Evolutionary conservation across 2,888 invertebrate species (phyloP), one percentile per base, ranked within the genome.

Genomic region (Drosophila tanythrix): DNA sequence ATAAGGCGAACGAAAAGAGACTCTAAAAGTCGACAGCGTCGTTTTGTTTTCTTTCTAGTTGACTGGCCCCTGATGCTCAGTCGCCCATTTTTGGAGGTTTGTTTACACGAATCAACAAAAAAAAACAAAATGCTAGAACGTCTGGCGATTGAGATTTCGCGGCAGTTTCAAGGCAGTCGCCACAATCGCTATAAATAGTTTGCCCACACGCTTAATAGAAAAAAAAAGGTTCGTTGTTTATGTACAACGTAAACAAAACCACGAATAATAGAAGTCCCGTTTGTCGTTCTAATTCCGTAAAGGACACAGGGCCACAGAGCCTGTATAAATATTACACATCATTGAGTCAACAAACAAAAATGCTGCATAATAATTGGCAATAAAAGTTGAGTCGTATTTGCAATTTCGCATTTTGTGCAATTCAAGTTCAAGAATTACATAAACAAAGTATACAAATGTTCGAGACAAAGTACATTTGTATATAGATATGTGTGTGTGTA

Each of bases 391-490:
- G 60, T 40, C 71, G 77, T 57, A 81, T 51, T 76, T 76, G 58
- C 66, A 72, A 81, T 68, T 68, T 62, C 68, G 40, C 56, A 66
- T 76, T 70, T 71, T 64, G 38, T 73, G 73, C 74, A 87, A 27
- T 89, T 88, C 88, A 86, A 88, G 89, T 88, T 89, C 80, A 86
- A 82, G 76, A 82, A 59, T 74, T 61, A 40, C 46, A 70, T 76
- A 73, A 85, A 76, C 68, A 75, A 76, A 53, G 46, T 61, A 58
- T 50, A 55, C 40, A 71, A 68, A 48, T 62, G 60, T 64, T 50
- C 55, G 55, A 61, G 40, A 43, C 55, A n/a, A 57, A n/a, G 18
- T 18, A 36, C 35, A 53, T 6, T 27, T 35, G 29, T n/a, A 27
- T 46, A 35, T 53, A 35, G 46, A 36, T 35, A 48, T 40, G 40